A percentile compares a stretch with the other conserved stretches of the same genome.
These are phyloP conservation scores for Alviniconcha marisindica DNA, from an alignment of 1,140 invertebrate species.

Conservation along the genomic window DNA sequence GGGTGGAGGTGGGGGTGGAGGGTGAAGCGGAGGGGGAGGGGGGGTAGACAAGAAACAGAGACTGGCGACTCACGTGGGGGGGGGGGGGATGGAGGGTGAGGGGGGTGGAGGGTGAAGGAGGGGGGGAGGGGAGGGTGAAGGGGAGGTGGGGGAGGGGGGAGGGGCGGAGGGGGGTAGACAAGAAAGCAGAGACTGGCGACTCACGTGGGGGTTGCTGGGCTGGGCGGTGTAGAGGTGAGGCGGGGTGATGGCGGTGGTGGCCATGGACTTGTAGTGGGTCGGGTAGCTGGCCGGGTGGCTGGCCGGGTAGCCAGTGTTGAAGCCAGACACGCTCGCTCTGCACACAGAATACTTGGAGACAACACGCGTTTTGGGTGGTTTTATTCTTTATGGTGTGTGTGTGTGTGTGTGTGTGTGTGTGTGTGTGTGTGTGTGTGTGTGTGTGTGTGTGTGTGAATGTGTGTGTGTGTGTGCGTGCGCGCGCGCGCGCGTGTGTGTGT, in stretches of 20 bases:
- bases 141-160: background rate
- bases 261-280: background rate
- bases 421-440: background rate
- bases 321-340: background rate
- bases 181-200: too few relatives aligned
- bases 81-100: background rate
- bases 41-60: background rate
- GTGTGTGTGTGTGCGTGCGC: constrained; percentile 15
- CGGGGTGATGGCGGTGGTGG: background rate
- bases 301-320: background rate
- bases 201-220: too few relatives aligned
- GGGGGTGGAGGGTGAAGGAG: background rate
- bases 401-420: constrained; percentile 8
- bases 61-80: too few relatives aligned
- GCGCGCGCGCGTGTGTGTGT: too few relatives aligned
- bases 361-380: background rate
- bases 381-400: background rate
- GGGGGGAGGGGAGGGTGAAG: background rate
- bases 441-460: background rate
- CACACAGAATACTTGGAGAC: too few relatives aligned
- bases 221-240: too few relatives aligned
- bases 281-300: background rate
- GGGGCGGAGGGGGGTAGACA: too few relatives aligned
- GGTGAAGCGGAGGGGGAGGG: background rate
- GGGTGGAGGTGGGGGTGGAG: too few relatives aligned